Conservation (phyloP, 2,888 invertebrate species). For the Mythimna ferrago region DNA sequence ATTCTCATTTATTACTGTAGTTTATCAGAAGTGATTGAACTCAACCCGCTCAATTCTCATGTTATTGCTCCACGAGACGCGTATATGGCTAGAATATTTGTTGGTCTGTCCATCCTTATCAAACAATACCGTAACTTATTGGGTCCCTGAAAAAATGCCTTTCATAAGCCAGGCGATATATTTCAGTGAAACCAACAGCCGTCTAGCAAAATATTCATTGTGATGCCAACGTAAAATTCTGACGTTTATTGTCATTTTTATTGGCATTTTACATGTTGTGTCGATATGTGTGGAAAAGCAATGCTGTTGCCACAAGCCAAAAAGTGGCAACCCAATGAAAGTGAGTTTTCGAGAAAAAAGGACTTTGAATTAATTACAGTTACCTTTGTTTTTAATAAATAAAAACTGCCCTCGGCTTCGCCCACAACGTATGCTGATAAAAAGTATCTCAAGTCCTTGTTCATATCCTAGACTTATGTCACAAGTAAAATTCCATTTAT, state of each 20-base stretch:
- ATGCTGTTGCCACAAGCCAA: too few species aligned
- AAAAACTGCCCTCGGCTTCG: too few species aligned
- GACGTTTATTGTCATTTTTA: neutral
- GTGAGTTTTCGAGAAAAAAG: too few species aligned
- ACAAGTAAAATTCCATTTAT: too few species aligned
- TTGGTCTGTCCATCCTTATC: conserved; percentile 5
- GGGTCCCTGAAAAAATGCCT: conserved; percentile 4
- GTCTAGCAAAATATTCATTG: neutral
- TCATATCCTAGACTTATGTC: too few species aligned
- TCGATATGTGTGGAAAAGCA: neutral
- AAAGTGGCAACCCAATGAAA: too few species aligned
- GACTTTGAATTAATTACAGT: too few species aligned
- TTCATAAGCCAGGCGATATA: conserved; percentile 6
- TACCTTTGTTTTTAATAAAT: too few species aligned
- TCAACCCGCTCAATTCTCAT: conserved; percentile 1
- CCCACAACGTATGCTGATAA: too few species aligned
- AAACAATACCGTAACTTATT: conserved; percentile 38
- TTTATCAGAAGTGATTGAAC: conserved; percentile 16
- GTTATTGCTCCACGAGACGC: conserved; percentile 30
- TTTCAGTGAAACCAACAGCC: neutral
- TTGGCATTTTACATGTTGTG: neutral
- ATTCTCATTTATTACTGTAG: too few species aligned
- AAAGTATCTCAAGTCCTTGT: too few species aligned
- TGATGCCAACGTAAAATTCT: neutral
- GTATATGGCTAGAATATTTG: conserved; percentile 20